phyloP scores from a whole-genome alignment of 92 coral and sea anemone species.

The Epizoanthus stellaris region DNA sequence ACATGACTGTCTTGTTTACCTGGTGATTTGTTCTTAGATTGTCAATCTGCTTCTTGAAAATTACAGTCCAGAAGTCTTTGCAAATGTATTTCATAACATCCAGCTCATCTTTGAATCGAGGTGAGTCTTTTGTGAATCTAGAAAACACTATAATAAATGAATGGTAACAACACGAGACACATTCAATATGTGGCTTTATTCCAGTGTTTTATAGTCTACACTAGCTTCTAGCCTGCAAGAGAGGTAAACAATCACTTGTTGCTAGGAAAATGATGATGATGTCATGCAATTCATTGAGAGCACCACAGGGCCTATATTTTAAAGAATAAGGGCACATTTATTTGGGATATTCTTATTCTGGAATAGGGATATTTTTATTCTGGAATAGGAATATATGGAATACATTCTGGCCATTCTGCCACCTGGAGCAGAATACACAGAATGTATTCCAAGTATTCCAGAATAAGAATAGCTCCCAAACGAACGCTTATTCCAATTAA shows the following conservation, averaged over 20 bases:
- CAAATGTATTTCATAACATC: constrained; percentile 98
- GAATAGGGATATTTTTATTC: no score
- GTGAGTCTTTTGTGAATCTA: constrained; percentile 96
- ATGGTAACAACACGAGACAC: background rate
- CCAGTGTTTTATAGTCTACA: background rate
- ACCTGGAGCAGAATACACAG: no score
- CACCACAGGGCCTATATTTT: no score
- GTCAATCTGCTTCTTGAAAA: constrained; percentile 94
- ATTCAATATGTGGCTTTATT: background rate
- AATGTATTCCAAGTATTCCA: no score
- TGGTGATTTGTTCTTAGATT: constrained; percentile 96
- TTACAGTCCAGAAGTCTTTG: constrained; percentile 97
- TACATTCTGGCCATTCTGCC: no score
- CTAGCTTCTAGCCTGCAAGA: no score
- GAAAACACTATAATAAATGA: background rate
- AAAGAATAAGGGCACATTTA: no score
- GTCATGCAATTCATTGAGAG: no score
- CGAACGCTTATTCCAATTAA: no score
- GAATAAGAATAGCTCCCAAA: no score
- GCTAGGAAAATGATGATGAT: background rate
- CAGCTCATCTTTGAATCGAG: constrained; percentile 95
- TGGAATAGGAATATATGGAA: no score
- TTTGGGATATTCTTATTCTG: no score
- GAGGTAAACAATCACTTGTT: background rate
- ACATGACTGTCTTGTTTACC: constrained; percentile 53